Evolutionary conservation across 35 echinoderm and acorn worm genomes (phyloP), one percentile per base, ranked within the genome.

Genomic region (Lytechinus variegatus): DNA sequence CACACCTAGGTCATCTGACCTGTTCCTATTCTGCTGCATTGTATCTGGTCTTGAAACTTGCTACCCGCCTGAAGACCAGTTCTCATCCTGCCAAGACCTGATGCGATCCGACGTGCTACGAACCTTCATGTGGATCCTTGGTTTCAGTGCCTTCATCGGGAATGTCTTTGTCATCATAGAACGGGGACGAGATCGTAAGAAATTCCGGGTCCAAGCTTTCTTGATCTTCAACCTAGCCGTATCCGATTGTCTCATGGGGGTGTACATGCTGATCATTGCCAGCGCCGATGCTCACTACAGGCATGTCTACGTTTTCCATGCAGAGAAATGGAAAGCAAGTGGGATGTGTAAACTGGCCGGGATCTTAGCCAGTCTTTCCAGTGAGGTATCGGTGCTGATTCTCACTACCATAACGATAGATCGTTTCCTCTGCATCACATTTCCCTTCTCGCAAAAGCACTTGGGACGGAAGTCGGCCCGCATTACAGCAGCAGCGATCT

Each of bases 251-350:
- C 89, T 99, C 5, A 99, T 99, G 98, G 98, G 98, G n/a, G 92
- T 97, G 1, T 99, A 99, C 90, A 97, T 99, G 97, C 52, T 99
- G 13, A 97, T 97, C 61, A 99, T 99, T 14, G 98, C 98, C 3
- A 61, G 91, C 9, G 97, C 97, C 1, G 98, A 99, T 91, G 89
- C 58, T 16, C 91, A 97, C 86, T 99, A 93, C 86, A 91, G 96
- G 53, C 95, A 96, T 57, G 94, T 96, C 3, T 99, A 99, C 95
- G 89, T 97, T 28, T 96, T 94, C 61, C 89, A 95, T 54, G 96
- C 97, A 16, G 89, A 95, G 21, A 9, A 53, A 0, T 99, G 98
- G 98, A 94, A 89, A 58, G 53, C 61, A 4, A 95, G 98, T 52
- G 44, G 94, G 24, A 86, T 96, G 12, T 97, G 97, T 71, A 96